Evolutionary conservation across 37 sponge, comb jelly and placozoan genomes (phyloP).

Genomic region (Aplysina aerophoba): DNA sequence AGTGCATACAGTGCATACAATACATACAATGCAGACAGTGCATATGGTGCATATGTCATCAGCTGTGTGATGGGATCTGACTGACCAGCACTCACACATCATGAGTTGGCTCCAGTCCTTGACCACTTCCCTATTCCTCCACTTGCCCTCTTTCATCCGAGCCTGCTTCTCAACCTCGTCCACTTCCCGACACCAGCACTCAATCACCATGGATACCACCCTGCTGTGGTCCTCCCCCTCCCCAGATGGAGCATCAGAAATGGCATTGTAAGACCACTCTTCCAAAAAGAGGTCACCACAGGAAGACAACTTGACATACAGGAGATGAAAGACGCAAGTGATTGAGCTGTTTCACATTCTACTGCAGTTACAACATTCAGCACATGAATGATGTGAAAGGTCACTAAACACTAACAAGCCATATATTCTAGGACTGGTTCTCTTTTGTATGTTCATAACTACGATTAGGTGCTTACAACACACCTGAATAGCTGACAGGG

Average conservation of each 20-base stretch:
- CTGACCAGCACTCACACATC: slow-evolving; percentile 7
- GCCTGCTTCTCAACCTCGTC: slow-evolving; percentile 5
- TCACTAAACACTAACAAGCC: too few relatives aligned
- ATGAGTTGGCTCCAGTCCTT: background rate
- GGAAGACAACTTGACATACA: background rate
- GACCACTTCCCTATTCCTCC: background rate
- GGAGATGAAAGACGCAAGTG: too few relatives aligned
- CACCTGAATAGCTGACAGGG: background rate
- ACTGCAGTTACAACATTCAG: background rate
- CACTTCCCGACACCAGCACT: background rate
- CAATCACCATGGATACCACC: background rate
- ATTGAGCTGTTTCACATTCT: background rate
- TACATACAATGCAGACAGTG: too few relatives aligned
- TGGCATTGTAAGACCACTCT: background rate
- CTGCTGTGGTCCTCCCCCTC: background rate
- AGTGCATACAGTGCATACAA: too few relatives aligned
- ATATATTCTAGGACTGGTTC: too few relatives aligned
- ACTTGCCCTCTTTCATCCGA: background rate
- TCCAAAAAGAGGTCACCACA: slow-evolving; percentile 8
- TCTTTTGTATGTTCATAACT: too few relatives aligned
- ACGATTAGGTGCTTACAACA: background rate
- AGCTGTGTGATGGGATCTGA: too few relatives aligned
- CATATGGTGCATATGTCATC: too few relatives aligned
- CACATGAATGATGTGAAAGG: too few relatives aligned
- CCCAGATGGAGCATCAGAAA: background rate